Percentiles rank a stretch among this genome's conserved stretches.
These are phyloP conservation scores for Numenius phaeopus DNA, from an alignment of 2,797 vertebrate species.

Conservation along the genomic window DNA sequence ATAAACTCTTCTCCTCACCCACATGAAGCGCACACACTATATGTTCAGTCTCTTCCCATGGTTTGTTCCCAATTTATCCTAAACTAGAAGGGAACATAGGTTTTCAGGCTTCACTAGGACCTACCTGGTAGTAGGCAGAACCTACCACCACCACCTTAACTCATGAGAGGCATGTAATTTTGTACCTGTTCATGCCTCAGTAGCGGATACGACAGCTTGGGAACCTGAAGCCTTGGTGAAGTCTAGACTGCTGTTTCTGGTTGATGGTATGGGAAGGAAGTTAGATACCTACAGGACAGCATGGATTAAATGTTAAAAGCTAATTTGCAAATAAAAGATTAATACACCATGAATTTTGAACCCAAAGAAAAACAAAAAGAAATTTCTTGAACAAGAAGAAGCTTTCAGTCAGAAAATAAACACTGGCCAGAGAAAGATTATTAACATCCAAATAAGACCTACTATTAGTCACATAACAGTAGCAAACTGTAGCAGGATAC, in stretches of 20 bases:
- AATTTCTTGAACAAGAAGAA: not conserved
- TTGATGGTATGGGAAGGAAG: not conserved
- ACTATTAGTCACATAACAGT: not conserved
- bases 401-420: not conserved
- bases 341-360: not conserved
- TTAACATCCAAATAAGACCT: not conserved
- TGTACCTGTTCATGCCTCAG: not conserved
- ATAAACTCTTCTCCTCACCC: not conserved
- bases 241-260: not conserved
- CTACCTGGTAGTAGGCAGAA: not conserved
- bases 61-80: not conserved
- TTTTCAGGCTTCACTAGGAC: not conserved
- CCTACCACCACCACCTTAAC: rapidly evolving
- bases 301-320: not conserved
- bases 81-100: not conserved
- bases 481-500: not conserved
- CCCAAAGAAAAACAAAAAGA: not conserved
- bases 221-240: not conserved
- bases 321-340: not conserved
- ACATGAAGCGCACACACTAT: rapidly evolving
- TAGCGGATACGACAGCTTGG: rapidly evolving
- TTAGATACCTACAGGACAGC: not conserved
- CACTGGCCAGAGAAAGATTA: not conserved
- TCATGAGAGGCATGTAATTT: not conserved
- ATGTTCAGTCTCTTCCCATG: rapidly evolving